Base-by-base conservation (phyloP, 2,888 invertebrate species). In the Orthosia gothica region DNA sequence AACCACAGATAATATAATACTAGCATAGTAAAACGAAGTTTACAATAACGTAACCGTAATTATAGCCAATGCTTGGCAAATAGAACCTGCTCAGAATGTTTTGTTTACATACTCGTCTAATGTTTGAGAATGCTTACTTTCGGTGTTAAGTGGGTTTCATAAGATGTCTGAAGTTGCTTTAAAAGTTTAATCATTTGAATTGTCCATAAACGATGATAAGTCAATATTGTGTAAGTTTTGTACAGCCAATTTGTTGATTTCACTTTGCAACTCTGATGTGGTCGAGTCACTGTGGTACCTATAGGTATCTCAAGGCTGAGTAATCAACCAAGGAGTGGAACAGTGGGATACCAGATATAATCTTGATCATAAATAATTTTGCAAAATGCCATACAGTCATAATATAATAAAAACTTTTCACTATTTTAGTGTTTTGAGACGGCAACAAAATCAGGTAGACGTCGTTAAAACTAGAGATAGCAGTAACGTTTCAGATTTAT, bases 401-500 rank as follows among this genome's bases (percentile, higher is more conserved):
- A 23, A 23, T 32, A 20, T 50, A 58, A 63, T 18, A 40, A 74
- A 49, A 61, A 18, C 40, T 45, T 13, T 26, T 20, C 20, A 58
- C 52, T 45, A 50, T 76, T 79, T 45, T 26, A 59, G 64, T 64
- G 5, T 45, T 50, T 18, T 26, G 23, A 64, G 50, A 50, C 13
- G 3, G 13, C 59, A 49, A 50, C 18, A 45, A 76, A 70, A 81
- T 70, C 70, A 70, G 59, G 76, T 76, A 70, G 57, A 82, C 62
- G 13, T 58, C 71, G 57, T 66, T 50, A 79, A 82, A 73, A 57
- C 52, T 45, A 16, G 32, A 55, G 72, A 72, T 71, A 82, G 63
- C 82, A 72, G 54, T 70, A 82, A 83, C 68, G 23, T 78, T 49
- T 32, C 26, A 86, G 77, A 79, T 82, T 85, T 70, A 86, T 72